phyloP scores from a whole-genome alignment of 1,140 invertebrate genomes.

The Solenopsis fugax region DNA sequence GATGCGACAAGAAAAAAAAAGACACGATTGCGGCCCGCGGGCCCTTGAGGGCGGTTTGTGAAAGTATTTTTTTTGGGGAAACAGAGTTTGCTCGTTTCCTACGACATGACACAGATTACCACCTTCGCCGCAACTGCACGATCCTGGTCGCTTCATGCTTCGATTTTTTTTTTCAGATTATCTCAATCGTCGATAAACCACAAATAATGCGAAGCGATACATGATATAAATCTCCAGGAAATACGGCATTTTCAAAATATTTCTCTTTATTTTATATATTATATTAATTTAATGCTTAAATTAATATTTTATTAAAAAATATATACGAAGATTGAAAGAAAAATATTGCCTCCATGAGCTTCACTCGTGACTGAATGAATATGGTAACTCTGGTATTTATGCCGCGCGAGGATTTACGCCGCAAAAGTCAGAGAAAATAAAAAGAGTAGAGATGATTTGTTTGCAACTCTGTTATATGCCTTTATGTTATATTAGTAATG shows the following conservation, averaged over 20 bases:
- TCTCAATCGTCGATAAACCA: constrained; percentile 48
- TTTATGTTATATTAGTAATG: too few relatives aligned
- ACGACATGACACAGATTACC: constrained; percentile 74
- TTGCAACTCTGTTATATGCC: too few relatives aligned
- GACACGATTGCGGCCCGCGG: constrained; percentile 46
- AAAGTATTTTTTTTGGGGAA: constrained; percentile 78
- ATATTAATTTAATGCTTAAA: background rate
- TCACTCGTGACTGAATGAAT: too few relatives aligned
- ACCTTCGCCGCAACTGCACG: constrained; percentile 73
- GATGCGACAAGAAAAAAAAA: constrained; percentile 54
- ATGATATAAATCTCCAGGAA: background rate
- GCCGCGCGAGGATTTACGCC: too few relatives aligned
- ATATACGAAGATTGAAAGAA: background rate
- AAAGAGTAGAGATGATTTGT: too few relatives aligned
- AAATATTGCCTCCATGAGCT: too few relatives aligned
- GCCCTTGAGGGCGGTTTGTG: constrained; percentile 64
- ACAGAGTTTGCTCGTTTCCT: constrained; percentile 79
- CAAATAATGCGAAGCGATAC: background rate
- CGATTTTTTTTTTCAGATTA: constrained; percentile 54
- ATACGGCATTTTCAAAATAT: background rate
- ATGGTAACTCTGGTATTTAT: too few relatives aligned
- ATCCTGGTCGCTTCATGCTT: constrained; percentile 69
- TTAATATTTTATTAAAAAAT: constrained; percentile 7
- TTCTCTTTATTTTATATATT: background rate
- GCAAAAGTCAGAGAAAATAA: too few relatives aligned